A percentile compares a stretch with the other conserved stretches of the same genome.
phyloP scores from a whole-genome alignment of 2,797 vertebrate genomes.

The Ispidina lecontei region DNA sequence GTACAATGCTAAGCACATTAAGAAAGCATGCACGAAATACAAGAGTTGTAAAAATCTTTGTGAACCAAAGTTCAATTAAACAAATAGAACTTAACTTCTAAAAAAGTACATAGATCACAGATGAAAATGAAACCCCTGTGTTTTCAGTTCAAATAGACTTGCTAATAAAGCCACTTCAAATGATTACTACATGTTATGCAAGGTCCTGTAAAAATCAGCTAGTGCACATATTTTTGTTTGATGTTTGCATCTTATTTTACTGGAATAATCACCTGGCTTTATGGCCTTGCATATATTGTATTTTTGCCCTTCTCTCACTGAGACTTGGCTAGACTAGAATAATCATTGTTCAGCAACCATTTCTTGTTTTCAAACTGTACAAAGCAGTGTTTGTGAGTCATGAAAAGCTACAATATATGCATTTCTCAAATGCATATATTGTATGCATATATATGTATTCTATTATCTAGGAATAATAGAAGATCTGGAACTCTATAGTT shows the following conservation, averaged over 20 bases:
- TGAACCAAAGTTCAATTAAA: not conserved
- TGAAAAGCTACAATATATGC: not conserved
- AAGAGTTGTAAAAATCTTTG: not conserved
- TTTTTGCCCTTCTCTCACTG: not conserved
- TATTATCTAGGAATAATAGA: not conserved
- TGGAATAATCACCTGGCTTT: not conserved
- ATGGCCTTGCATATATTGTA: not conserved
- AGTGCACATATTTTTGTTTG: not conserved
- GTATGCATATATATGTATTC: too few relatives aligned
- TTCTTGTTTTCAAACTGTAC: not conserved
- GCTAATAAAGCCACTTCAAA: not conserved
- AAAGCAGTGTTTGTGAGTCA: not conserved
- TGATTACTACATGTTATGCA: not conserved
- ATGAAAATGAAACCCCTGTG: not conserved
- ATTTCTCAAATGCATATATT: constrained; percentile 20
- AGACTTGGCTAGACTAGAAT: not conserved
- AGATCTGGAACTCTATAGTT: not conserved
- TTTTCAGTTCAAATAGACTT: not conserved
- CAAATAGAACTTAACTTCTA: not conserved
- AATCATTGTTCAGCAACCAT: not conserved
- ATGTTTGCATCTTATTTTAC: not conserved
- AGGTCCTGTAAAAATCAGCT: not conserved
- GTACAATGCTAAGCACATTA: not conserved
- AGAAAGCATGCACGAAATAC: not conserved
- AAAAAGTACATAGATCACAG: not conserved